phyloP scores from a whole-genome alignment of 2,888 invertebrate genomes.

The Lasioglossum zephyrum region DNA sequence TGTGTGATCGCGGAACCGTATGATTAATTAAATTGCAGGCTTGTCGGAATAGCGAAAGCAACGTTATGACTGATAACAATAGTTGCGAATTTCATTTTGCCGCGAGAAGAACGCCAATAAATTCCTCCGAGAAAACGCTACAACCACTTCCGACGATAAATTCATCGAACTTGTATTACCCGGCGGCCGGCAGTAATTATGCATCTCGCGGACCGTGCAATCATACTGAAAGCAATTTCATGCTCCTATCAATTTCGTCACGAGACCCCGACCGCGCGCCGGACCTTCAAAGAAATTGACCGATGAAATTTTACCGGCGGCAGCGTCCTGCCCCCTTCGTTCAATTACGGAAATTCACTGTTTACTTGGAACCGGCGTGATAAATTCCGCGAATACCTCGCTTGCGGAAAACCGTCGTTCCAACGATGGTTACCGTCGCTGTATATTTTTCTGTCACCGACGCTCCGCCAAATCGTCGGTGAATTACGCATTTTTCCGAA shows the following conservation, averaged over 20 bases:
- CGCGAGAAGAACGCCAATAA: background rate
- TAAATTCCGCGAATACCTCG: background rate
- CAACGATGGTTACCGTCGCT: background rate
- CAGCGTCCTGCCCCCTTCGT: background rate
- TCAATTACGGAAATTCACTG: constrained; percentile 27
- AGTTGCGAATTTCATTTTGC: background rate
- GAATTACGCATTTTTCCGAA: background rate
- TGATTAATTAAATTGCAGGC: background rate
- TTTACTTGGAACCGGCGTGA: constrained; percentile 22
- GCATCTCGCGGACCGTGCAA: constrained; percentile 24
- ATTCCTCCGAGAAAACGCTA: background rate
- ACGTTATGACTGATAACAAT: background rate
- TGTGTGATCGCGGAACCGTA: background rate
- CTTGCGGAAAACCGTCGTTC: background rate
- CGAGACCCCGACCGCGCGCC: background rate
- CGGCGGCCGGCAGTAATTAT: constrained; percentile 23
- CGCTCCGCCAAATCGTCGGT: background rate
- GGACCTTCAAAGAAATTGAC: constrained; percentile 8
- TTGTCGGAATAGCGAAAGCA: background rate
- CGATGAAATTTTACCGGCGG: constrained; percentile 11
- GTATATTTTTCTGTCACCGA: background rate
- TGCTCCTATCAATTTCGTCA: constrained; percentile 27
- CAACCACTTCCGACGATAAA: background rate
- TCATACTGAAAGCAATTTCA: constrained; percentile 39
- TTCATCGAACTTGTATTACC: background rate